Base-by-base conservation (phyloP, 2,888 invertebrate species). In the Sturmia bella region DNA sequence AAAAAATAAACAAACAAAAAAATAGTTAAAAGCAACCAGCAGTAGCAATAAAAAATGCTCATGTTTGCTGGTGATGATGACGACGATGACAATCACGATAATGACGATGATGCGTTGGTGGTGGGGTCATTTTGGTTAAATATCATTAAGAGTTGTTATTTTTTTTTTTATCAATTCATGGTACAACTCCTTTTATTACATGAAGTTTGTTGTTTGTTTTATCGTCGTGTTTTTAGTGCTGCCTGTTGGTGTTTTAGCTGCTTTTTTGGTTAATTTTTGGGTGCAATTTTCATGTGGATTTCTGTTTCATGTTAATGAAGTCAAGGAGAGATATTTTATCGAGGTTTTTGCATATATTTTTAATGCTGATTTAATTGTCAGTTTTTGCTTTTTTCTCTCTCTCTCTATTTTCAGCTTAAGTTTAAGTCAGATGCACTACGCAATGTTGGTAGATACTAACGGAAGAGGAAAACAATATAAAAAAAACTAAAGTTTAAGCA, bases 51-150 rank as follows among this genome's bases (percentile, higher is more conserved):
- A 68, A 59, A 63, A 59, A 50, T 43, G 45, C 13, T 68, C 52
- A 68, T 76, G 52, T 15, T 15, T 72, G 32, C 4, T 63, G 61
- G 21, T 66, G 43, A 57, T 41, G 37, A 45, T 39, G 59, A 41
- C 39, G 59, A 52, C 52, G 19, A 68, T 50, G 59, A 37, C 57
- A 21, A 66, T 39, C 61, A 61, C 45, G 52, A 39, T 59, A 59
- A 52, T 57, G 32, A 52, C 45, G 69, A 64, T 59, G 82, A 82
- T 82, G 82, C 82, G 82, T 82, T 82, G 82, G 82, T 66, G 82
- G 82, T 82, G 82, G 82, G 82, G 82, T 82, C 82, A 82, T 61
- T 69, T 82, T 78, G 82, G 78, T 78, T 78, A 82, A 81, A 82
- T 75, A 64, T 63, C 66, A 73, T 59, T 79, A 64, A 57, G 27